Evolutionary conservation across 1,140 invertebrate genomes (phyloP), one percentile per base, ranked within the genome.

Genomic region (Macrobrachium rosenbergii): DNA sequence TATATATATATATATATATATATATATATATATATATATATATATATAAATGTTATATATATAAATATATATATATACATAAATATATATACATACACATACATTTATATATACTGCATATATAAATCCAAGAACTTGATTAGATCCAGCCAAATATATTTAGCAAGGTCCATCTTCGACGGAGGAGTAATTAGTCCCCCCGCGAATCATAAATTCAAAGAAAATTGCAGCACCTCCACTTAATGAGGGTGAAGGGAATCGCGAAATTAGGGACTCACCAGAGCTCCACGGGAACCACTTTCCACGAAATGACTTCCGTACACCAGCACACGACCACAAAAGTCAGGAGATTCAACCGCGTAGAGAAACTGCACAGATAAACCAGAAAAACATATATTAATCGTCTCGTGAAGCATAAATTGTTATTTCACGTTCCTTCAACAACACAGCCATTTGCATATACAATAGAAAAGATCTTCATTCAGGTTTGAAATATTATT

Each of bases 261-360:
- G 52, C 0, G 7, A 52, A 52, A 10, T 52, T 2, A 12, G n/a
- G 37, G n/a, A 83, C 76, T 60, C n/a, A 86, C 83, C 83, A 86
- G 45, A 86, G 8, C 10, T 78, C 83, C 7, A 14, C 11, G 28
- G 83, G 83, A n/a, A 76, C 76, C 17, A 86, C 79, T n/a, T 80
- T 58, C 77, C 76, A 80, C 58, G 76, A 80, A 0, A 86, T 52
- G 23, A 86, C 21, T 67, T 86, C 83, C 5, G 83, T 67, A 0
- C 72, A 43, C 83, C 83, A 85, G 43, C 83, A 85, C 2, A 43
- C 6, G 17, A 76, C 59, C 60, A 69, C 78, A 2, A 85, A n/a
- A 2, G 76, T 63, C 11, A 85, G 58, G 5, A 86, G 21, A 60
- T 23, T 78, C 62, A 86, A 72, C 77, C 72, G 76, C 43, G 72